These are phyloP conservation scores for Sebastes trivittatus DNA, from an alignment of 2,797 vertebrate species.

Conservation along the genomic window DNA sequence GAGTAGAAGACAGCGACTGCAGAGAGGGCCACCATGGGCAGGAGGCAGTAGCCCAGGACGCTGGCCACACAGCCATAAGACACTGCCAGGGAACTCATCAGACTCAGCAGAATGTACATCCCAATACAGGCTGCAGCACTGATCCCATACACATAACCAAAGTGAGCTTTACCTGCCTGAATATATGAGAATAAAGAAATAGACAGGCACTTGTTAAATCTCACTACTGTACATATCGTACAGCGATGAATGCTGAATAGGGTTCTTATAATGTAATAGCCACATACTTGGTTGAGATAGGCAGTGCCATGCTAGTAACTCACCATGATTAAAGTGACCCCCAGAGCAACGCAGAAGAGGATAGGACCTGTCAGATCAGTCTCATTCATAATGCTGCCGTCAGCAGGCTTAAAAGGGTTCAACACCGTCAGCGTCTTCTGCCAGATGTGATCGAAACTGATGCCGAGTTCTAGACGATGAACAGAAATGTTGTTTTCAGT, in stretches of 20 bases:
- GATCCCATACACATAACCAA: slow-evolving; percentile 92
- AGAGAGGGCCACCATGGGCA: slow-evolving; percentile 93
- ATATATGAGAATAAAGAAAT: not conserved
- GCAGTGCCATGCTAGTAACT: not conserved
- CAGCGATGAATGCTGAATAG: not conserved
- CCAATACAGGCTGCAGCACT: slow-evolving; percentile 90
- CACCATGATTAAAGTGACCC: slow-evolving; percentile 89
- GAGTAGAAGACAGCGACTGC: slow-evolving; percentile 87
- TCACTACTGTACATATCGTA: not conserved
- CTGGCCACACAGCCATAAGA: slow-evolving; percentile 93
- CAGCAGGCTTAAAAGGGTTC: slow-evolving; percentile 90
- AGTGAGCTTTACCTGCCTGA: slow-evolving; percentile 93
- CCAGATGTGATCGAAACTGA: slow-evolving; percentile 96
- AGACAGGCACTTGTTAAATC: not conserved
- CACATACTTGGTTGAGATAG: not conserved
- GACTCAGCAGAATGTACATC: slow-evolving; percentile 91
- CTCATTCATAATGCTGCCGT: slow-evolving; percentile 95
- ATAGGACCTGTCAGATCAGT: slow-evolving; percentile 92
- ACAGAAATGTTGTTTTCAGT: not conserved
- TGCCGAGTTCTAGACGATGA: slow-evolving; percentile 85
- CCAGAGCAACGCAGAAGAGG: slow-evolving; percentile 92
- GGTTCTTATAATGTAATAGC: not conserved
- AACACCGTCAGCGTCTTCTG: slow-evolving; percentile 93
- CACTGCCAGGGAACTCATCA: slow-evolving; percentile 91
- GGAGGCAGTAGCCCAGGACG: slow-evolving; percentile 93